Base-by-base conservation (phyloP, 2,888 invertebrate genomes). In the Cryptophagus acutangulus region DNA sequence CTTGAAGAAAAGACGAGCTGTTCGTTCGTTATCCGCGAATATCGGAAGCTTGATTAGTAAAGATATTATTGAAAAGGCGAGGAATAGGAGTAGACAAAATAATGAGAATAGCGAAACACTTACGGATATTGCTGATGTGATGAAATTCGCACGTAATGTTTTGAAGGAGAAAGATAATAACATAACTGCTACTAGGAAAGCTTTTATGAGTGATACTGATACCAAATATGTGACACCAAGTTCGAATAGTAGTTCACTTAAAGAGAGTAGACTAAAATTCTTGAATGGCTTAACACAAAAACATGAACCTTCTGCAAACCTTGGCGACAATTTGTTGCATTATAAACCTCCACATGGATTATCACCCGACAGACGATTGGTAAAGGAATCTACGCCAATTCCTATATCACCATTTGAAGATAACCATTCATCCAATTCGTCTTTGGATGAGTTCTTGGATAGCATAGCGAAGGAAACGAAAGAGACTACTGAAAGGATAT, bases 1-100 rank as follows among this genome's bases (percentile, higher is more conserved):
- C 28, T 58, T 79, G 33, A 82, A 79, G 62, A 89, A 87, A 66
- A 86, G 85, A 61, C 76, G 87, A 42, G 88, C 89, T 1, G 83
- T 85, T 0, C 74, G 89, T 46, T 89, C 89, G 2, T 71, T 87
- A 34, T 90, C 90, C 0, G 90, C 88, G 1, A 90, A 90, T 64
- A 82, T 90, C 46, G 85, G 86, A 43, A 82, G 82, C 45, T 74
- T 87, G 58, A 82, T 87, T 43, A 81, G 82, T 58, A 77, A 78
- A 53, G 79, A 81, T 4, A 69, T 69, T 1, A 70, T 72, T 68
- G 71, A 49, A 10, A 51, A 41, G 18, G 47, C 48, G 3, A 35
- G 41, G 10, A 41, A 45, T 24, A 45, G 45, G 25, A 45, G 45
- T 33, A 55, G 57, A 25, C 49, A 51, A 12, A 52, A 57, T 29